Conservation (phyloP, 2,888 invertebrate species). For the Leptinotarsa haldemani region DNA sequence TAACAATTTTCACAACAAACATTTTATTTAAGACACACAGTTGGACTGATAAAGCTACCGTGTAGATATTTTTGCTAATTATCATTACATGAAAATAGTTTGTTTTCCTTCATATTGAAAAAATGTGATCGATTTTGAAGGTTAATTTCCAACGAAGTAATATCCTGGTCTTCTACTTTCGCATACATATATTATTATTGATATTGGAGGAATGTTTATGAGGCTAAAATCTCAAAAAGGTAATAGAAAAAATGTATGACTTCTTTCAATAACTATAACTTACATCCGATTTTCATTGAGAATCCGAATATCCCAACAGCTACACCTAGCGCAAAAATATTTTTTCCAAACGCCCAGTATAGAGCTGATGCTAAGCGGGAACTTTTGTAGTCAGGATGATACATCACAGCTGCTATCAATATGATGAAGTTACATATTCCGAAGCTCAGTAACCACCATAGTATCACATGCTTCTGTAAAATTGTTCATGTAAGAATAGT, state of each 20-base stretch:
- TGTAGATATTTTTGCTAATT: too few species aligned
- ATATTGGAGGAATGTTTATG: too few species aligned
- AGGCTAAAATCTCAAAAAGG: background rate
- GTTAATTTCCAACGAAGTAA: too few species aligned
- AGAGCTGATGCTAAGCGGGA: constrained; percentile 63
- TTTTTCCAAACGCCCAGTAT: constrained; percentile 64
- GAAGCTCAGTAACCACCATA: constrained; percentile 57
- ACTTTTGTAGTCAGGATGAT: constrained; percentile 57
- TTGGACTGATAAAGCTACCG: too few species aligned
- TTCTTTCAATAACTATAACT: constrained; percentile 28
- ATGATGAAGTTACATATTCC: constrained; percentile 51
- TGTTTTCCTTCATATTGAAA: too few species aligned
- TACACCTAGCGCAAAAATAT: constrained; percentile 61
- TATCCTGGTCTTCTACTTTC: too few species aligned
- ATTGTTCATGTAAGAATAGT: too few species aligned
- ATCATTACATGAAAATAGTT: too few species aligned
- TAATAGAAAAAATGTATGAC: background rate
- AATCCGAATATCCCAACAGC: constrained; percentile 54
- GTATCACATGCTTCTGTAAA: constrained; percentile 51
- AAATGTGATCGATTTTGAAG: too few species aligned
- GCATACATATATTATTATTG: too few species aligned
- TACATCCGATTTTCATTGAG: constrained; percentile 52
- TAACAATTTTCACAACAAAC: too few species aligned
- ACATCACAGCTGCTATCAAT: constrained; percentile 53
- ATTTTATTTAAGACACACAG: too few species aligned